A percentile compares a stretch with the other conserved stretches of the same genome.
These are phyloP conservation scores for Stenodema calcarata DNA, from an alignment of 2,888 invertebrate genomes.

Conservation along the genomic window DNA sequence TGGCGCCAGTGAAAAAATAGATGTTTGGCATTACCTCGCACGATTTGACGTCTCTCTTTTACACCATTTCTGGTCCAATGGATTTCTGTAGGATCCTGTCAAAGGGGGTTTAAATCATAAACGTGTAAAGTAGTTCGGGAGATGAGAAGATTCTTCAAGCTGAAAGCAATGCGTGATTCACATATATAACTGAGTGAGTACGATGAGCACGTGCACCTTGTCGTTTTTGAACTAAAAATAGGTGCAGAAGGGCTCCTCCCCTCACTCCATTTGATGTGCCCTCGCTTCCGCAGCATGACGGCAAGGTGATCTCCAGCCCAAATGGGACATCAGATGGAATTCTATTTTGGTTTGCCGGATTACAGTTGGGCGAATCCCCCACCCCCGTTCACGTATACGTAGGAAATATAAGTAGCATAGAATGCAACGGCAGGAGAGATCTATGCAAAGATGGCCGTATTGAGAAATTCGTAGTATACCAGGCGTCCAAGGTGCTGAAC, in stretches of 20 bases:
- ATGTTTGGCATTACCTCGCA: too few species aligned
- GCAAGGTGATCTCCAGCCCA: constrained; percentile 5
- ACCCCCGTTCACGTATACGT: background rate
- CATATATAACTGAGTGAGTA: constrained; percentile 6
- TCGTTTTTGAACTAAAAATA: background rate
- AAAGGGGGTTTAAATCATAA: background rate
- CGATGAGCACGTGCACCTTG: background rate
- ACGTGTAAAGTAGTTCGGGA: background rate
- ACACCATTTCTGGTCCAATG: background rate
- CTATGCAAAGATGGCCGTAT: too few species aligned
- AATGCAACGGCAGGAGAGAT: too few species aligned
- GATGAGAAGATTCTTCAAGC: background rate
- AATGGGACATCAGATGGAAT: constrained; percentile 7
- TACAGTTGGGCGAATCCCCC: background rate
- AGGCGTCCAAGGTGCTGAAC: too few species aligned
- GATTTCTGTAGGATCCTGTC: background rate
- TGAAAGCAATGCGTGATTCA: constrained; percentile 2
- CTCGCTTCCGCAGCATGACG: constrained; percentile 6
- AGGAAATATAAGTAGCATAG: background rate
- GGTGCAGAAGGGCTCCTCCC: background rate
- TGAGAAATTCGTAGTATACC: too few species aligned
- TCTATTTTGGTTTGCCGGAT: background rate
- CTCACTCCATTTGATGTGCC: background rate
- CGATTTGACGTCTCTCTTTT: too few species aligned
- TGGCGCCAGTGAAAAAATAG: too few species aligned